Percentiles rank a stretch among this genome's conserved stretches.
These are phyloP conservation scores for Papilio gigon DNA, from an alignment of 2,888 invertebrate genomes.

Conservation along the genomic window DNA sequence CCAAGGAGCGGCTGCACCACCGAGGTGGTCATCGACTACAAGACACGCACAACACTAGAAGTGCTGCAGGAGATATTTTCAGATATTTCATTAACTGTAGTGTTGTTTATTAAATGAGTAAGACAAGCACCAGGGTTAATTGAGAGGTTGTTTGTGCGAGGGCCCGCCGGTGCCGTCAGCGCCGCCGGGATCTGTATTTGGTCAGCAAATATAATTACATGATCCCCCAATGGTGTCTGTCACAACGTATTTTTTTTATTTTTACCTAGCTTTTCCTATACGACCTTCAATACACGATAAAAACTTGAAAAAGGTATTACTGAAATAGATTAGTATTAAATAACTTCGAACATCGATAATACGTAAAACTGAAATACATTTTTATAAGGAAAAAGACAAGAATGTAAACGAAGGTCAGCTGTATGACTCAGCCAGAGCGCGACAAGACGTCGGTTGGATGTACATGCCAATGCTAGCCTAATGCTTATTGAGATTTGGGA, in stretches of 20 bases:
- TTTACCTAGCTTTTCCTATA: neutral
- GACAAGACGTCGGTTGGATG: neutral
- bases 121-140: slow-evolving; percentile 38
- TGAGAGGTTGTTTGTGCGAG: slow-evolving; percentile 37
- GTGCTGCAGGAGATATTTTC: neutral
- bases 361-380: neutral
- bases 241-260: neutral
- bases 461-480: neutral
- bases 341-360: neutral
- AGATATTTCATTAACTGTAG: neutral
- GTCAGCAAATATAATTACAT: slow-evolving; percentile 32
- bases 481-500: neutral
- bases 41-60: too few relatives aligned
- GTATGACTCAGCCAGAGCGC: neutral
- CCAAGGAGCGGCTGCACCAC: too few relatives aligned
- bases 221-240: slow-evolving; percentile 4
- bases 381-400: neutral
- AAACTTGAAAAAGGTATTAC: neutral
- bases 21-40: too few relatives aligned
- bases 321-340: neutral
- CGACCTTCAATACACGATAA: neutral
- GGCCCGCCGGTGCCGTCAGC: slow-evolving; percentile 17
- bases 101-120: neutral
- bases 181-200: slow-evolving; percentile 15
- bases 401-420: neutral